phyloP scores from a whole-genome alignment of 1,140 invertebrate genomes.

The Achroia grisella region DNA sequence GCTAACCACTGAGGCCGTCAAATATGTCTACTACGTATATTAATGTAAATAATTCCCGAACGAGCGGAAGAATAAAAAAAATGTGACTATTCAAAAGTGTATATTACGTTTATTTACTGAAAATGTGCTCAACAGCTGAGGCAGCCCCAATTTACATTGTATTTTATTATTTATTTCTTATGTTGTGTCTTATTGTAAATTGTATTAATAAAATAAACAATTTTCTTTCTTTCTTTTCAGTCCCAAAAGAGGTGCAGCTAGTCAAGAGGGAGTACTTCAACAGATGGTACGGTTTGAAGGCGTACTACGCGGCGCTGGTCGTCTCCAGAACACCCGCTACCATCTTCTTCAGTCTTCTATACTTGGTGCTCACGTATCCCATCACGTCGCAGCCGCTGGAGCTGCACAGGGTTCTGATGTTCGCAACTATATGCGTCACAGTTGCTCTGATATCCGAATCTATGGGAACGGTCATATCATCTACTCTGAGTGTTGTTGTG shows the following conservation, averaged over 20 bases:
- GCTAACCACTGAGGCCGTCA: too few relatives aligned
- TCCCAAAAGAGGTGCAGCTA: constrained; percentile 90
- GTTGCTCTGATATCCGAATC: constrained; percentile 84
- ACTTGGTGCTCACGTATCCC: constrained; percentile 87
- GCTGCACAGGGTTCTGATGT: constrained; percentile 80
- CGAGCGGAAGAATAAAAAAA: too few relatives aligned
- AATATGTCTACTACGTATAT: too few relatives aligned
- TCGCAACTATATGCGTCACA: constrained; percentile 79
- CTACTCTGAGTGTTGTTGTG: constrained; percentile 82
- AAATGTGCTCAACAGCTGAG: too few relatives aligned
- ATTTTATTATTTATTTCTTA: too few relatives aligned
- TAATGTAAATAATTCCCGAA: too few relatives aligned
- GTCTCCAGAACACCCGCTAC: constrained; percentile 82
- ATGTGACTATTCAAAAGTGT: too few relatives aligned
- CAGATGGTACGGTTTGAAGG: constrained; percentile 92
- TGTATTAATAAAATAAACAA: too few relatives aligned
- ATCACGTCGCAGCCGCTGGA: constrained; percentile 92
- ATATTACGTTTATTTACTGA: too few relatives aligned
- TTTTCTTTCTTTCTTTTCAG: constrained; percentile 73
- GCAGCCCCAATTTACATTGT: too few relatives aligned
- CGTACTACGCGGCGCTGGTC: constrained; percentile 91
- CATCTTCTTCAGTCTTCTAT: constrained; percentile 83
- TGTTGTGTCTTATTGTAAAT: too few relatives aligned
- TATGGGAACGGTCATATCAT: constrained; percentile 82
- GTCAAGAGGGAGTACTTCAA: constrained; percentile 95